Conservation (phyloP, 23 tunicate genomes). For the Trididemnum clinides region DNA sequence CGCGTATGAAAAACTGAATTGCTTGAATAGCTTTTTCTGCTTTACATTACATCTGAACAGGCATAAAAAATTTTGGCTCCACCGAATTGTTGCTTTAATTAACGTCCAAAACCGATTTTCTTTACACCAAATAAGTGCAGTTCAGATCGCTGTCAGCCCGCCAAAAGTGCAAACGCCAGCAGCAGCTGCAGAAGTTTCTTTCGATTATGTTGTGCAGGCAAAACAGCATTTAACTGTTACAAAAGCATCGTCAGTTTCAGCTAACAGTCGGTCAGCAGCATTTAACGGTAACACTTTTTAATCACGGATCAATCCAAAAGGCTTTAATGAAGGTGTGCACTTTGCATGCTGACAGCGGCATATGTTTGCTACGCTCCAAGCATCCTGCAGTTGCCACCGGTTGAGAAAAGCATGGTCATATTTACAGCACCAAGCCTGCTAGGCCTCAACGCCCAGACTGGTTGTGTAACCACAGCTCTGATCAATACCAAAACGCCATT, state of each 20-base stretch:
- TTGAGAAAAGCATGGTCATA: neutral
- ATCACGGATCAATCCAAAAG: neutral
- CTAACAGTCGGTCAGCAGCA: too few relatives aligned
- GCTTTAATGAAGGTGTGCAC: neutral
- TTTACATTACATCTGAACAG: too few relatives aligned
- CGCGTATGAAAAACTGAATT: too few relatives aligned
- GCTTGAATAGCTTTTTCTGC: too few relatives aligned
- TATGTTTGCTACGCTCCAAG: neutral
- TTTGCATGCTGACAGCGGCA: neutral
- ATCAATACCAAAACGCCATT: neutral
- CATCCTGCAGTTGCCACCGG: neutral
- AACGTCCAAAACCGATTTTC: too few relatives aligned
- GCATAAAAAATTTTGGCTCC: too few relatives aligned
- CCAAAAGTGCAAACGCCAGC: neutral
- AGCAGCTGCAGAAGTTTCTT: neutral
- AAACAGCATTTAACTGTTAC: too few relatives aligned
- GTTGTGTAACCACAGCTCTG: neutral
- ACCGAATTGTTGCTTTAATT: too few relatives aligned
- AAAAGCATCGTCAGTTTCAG: too few relatives aligned
- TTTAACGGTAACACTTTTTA: neutral
- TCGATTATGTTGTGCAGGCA: neutral
- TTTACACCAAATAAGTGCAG: too few relatives aligned
- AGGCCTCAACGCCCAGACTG: too few relatives aligned
- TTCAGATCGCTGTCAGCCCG: neutral
- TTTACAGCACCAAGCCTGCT: neutral